A percentile compares a stretch with the other conserved stretches of the same genome.
Evolutionary conservation across 2,113 vertebrate species (phyloP).

Genomic region (Etheostoma spectabile): DNA sequence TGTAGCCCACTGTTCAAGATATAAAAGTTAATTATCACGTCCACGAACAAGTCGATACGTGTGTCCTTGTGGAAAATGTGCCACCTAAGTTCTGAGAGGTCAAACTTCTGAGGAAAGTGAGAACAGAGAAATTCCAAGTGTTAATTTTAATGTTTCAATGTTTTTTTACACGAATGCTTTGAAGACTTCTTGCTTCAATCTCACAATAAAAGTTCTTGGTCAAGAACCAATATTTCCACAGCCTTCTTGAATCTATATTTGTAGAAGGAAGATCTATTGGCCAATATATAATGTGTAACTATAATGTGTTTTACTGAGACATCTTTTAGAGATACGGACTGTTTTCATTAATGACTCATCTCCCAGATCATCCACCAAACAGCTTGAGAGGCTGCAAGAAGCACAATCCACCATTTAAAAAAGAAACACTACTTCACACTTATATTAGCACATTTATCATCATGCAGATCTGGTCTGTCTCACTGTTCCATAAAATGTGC

Average conservation of each 20-base stretch:
- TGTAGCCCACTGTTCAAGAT: conserved; percentile 27
- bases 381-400: neutral
- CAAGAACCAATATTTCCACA: neutral
- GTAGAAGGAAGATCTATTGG: neutral
- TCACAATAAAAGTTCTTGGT: neutral
- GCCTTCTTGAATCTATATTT: conserved; percentile 5
- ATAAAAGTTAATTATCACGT: conserved; percentile 45
- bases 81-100: neutral
- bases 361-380: neutral
- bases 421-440: neutral
- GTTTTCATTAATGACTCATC: conserved; percentile 30
- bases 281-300: conserved; percentile 8
- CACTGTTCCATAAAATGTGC: neutral
- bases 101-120: conserved; percentile 10
- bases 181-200: neutral
- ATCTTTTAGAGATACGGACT: conserved; percentile 13
- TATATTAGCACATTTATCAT: neutral
- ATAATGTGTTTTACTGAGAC: neutral
- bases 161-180: neutral
- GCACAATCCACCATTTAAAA: neutral
- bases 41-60: conserved; percentile 21
- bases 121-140: neutral
- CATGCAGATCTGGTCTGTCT: neutral
- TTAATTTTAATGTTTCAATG: neutral
- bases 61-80: conserved; percentile 32